These are phyloP conservation scores for Caiman crocodilus DNA, from an alignment of 2,797 vertebrate species.

Conservation along the genomic window DNA sequence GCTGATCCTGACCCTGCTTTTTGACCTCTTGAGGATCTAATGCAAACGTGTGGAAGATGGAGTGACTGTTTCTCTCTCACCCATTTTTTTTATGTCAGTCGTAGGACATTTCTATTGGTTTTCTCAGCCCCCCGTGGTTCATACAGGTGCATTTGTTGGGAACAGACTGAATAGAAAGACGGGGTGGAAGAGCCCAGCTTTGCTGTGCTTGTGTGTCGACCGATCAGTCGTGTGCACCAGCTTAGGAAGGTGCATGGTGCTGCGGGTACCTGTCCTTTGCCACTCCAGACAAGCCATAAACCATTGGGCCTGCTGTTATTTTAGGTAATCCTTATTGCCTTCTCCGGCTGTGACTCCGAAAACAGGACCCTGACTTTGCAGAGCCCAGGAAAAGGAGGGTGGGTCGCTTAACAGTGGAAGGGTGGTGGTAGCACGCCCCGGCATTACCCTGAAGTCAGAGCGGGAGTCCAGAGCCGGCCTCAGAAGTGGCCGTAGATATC, in stretches of 20 bases:
- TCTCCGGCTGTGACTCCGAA: too few relatives aligned
- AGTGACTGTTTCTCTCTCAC: fast-evolving
- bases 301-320: fast-evolving
- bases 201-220: too few relatives aligned
- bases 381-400: neutral
- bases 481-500: too few relatives aligned
- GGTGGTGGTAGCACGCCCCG: neutral
- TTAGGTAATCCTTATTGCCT: neutral
- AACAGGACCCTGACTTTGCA: fast-evolving
- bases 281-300: too few relatives aligned
- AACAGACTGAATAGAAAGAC: neutral
- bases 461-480: too few relatives aligned
- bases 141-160: neutral
- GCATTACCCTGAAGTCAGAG: neutral
- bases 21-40: neutral
- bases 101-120: fast-evolving
- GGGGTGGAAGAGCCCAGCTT: too few relatives aligned
- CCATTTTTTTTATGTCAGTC: fast-evolving
- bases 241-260: too few relatives aligned
- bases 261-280: too few relatives aligned
- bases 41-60: neutral
- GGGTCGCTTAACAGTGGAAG: neutral
- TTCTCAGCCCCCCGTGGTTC: neutral
- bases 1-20: neutral
- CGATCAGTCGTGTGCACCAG: too few relatives aligned